Base-by-base conservation (phyloP, 2,888 invertebrate genomes). In the Melangyna quadrimaculata region DNA sequence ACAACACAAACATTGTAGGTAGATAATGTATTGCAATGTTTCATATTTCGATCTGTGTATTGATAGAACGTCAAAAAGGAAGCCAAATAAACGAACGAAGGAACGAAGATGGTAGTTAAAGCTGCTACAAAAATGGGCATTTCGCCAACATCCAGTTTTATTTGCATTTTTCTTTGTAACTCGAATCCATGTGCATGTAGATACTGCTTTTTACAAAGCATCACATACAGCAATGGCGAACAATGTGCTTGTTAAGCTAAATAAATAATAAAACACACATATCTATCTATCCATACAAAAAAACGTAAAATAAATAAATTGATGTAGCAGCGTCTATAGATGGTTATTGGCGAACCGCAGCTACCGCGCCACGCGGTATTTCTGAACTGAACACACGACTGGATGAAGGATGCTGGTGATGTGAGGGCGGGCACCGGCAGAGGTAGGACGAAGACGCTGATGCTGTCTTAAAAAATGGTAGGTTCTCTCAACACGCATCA, bases 131-230 rank as follows among this genome's bases (percentile, higher is more conserved):
- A 81, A 78, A 81, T 78, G 77, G 86, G 77, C 86, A 86, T 86
- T 86, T 86, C 81, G 81, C 81, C 81, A 81, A 81, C 69, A 81
- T 81, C 86, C 86, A 86, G 86, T 81, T 86, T 78, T 86, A 86
- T 86, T 86, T 86, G 84, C 84, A 86, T 86, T 86, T 86, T 86
- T 80, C 80, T 80, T 84, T 29, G 61, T 81, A 86, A 81, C 48
- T 77, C 61, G 59, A 61, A 71, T 80, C 59, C 55, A 37, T 67
- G 61, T 70, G 40, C 70, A 70, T 80, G 72, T 81, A 70, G 53
- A 48, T 65, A 65, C 45, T 48, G 32, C 57, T 78, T 70, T 77
- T 73, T 81, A 70, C 63, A 78, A 79, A 70, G 72, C 29, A 37
- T 2, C 55, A 81, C 78, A 78, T 73, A 81, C 59, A 84, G 86